Percentiles rank a stretch among this genome's conserved stretches.
phyloP scores from a whole-genome alignment of 2,888 invertebrate genomes.

The Pyrrhia umbra region DNA sequence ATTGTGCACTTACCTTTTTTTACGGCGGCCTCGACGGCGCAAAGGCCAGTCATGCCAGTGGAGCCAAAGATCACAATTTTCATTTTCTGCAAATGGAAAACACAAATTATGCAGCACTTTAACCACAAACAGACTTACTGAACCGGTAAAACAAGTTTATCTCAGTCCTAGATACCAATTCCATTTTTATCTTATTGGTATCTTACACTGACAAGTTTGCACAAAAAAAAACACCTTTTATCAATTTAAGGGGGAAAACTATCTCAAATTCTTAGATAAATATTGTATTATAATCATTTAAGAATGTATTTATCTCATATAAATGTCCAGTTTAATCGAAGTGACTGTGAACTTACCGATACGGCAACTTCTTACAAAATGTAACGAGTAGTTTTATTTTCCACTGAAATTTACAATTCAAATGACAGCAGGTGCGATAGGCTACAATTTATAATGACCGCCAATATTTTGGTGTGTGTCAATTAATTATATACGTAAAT shows the following conservation, averaged over 20 bases:
- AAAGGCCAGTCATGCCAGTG: conserved; percentile 95
- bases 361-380: conserved; percentile 24
- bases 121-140: background rate
- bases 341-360: conserved; percentile 28
- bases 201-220: background rate
- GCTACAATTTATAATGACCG: background rate
- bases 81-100: conserved; percentile 84
- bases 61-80: conserved; percentile 95
- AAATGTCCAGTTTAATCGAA: conserved; percentile 26
- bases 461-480: conserved; percentile 1
- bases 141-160: conserved; percentile 44
- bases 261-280: background rate
- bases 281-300: background rate
- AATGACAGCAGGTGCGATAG: background rate
- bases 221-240: background rate
- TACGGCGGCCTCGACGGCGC: conserved; percentile 93
- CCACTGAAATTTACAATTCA: conserved; percentile 10
- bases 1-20: conserved; percentile 92
- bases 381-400: background rate
- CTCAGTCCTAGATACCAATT: conserved; percentile 8
- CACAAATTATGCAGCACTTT: background rate
- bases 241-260: background rate
- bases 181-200: background rate
- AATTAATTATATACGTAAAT: conserved; percentile 6
- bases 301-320: conserved; percentile 9